A percentile compares a stretch with the other conserved stretches of the same genome.
These are phyloP conservation scores for Isichthys henryi DNA, from an alignment of 2,113 vertebrate genomes.

Conservation along the genomic window DNA sequence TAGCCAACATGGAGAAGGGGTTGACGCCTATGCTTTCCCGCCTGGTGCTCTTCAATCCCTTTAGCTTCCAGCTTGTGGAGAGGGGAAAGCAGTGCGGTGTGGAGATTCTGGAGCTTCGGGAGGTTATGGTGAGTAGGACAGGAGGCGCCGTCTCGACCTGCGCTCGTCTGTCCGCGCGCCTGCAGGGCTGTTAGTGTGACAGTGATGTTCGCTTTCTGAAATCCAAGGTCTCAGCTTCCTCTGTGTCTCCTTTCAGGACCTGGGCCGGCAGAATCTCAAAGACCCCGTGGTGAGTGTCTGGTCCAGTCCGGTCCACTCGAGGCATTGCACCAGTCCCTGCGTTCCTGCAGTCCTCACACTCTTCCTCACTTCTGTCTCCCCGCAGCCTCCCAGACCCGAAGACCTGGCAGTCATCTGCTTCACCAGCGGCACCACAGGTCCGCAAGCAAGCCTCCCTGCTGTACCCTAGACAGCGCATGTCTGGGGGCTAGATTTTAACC, in stretches of 20 bases:
- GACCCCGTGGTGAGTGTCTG: slow-evolving; percentile 60
- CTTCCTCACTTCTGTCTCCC: slow-evolving; percentile 26
- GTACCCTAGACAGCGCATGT: slow-evolving; percentile 79
- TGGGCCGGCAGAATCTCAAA: slow-evolving; percentile 59
- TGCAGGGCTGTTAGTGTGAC: neutral
- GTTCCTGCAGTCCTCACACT: neutral
- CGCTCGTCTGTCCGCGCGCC: neutral
- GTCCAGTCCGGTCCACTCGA: neutral
- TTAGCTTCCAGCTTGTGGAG: slow-evolving; percentile 49
- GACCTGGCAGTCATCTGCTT: slow-evolving; percentile 93
- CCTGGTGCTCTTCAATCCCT: slow-evolving; percentile 58
- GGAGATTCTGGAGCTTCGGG: slow-evolving; percentile 56
- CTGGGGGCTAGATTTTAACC: slow-evolving; percentile 18
- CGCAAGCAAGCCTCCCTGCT: neutral
- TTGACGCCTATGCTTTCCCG: slow-evolving; percentile 53
- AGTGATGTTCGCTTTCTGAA: neutral
- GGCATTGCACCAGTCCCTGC: neutral
- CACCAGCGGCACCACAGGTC: slow-evolving; percentile 98
- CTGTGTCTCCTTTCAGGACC: slow-evolving; percentile 46
- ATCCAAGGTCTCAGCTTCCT: slow-evolving; percentile 1
- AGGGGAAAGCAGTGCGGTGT: slow-evolving; percentile 54
- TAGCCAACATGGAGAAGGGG: slow-evolving; percentile 60
- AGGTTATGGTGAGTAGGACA: slow-evolving; percentile 56
- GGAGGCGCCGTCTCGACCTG: neutral
- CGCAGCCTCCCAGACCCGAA: slow-evolving; percentile 80